A percentile compares a stretch with the other conserved stretches of the same genome.
Conservation (phyloP, 2,888 invertebrate species). For the Agrotis puta region DNA sequence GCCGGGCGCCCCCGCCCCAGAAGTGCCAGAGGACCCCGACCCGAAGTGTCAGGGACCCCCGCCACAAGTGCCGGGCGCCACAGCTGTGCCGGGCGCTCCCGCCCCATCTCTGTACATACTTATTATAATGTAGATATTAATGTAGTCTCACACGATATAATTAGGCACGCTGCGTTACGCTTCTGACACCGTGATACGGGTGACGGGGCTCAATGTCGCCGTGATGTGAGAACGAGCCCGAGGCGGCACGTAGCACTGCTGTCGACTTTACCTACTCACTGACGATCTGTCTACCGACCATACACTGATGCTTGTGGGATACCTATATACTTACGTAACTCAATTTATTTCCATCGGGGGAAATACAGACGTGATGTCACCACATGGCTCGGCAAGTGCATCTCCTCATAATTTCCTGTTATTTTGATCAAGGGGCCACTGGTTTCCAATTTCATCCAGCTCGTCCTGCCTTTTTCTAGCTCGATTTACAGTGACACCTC, state of each 20-base stretch:
- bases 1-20: neutral
- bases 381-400: neutral
- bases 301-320: neutral
- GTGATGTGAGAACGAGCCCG: neutral
- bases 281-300: neutral
- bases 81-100: neutral
- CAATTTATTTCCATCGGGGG: neutral
- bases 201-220: constrained; percentile 17
- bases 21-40: neutral
- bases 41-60: too few species aligned
- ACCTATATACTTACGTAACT: neutral
- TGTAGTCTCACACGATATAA: constrained; percentile 46
- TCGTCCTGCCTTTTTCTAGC: neutral
- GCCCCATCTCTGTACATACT: constrained; percentile 39
- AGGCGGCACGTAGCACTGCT: constrained; percentile 13
- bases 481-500: neutral
- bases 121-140: constrained; percentile 38
- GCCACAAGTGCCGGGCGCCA: constrained; percentile 13
- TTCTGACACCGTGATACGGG: constrained; percentile 39
- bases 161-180: constrained; percentile 60
- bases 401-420: neutral
- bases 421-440: neutral
- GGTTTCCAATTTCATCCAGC: neutral
- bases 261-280: constrained; percentile 5
- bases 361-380: neutral